phyloP scores from a whole-genome alignment of 2,113 vertebrate genomes.

The Dermatemys mawii region DNA sequence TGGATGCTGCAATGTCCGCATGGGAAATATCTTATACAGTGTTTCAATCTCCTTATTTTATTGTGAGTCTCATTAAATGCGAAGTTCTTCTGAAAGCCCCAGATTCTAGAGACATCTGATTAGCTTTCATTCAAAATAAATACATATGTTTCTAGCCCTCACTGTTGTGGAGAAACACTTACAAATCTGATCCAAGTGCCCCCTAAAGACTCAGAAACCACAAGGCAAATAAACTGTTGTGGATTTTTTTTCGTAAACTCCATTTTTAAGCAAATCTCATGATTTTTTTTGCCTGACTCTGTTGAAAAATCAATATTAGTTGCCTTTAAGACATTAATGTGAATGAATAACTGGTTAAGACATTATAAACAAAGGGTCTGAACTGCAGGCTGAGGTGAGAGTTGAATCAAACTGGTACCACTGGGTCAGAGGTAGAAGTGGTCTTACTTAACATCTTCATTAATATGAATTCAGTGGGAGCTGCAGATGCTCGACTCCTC shows the following conservation, averaged over 20 bases:
- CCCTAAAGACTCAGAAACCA: not conserved
- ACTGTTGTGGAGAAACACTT: not conserved
- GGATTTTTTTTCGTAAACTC: not conserved
- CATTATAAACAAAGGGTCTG: not conserved
- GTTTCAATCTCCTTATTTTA: not conserved
- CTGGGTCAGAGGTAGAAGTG: not conserved
- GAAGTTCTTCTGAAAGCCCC: not conserved
- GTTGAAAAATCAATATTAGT: conserved; percentile 27
- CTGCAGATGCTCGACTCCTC: conserved; percentile 15
- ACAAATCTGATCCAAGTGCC: not conserved
- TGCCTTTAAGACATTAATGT: conserved; percentile 17
- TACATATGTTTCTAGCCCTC: not conserved
- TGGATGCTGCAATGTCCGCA: rapidly evolving
- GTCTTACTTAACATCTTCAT: conserved; percentile 5
- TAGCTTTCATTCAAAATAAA: not conserved
- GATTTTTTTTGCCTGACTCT: not conserved
- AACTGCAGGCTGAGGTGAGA: conserved; percentile 9
- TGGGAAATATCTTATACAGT: not conserved
- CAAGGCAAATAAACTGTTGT: not conserved
- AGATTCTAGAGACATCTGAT: not conserved
- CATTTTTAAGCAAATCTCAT: not conserved
- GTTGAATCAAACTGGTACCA: conserved; percentile 33
- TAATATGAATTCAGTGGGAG: not conserved
- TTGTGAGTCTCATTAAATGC: not conserved
- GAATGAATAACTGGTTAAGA: not conserved